A percentile compares a stretch with the other conserved stretches of the same genome.
Evolutionary conservation across 2,113 vertebrate species (phyloP).

Genomic region (Pseudopipra pipra): DNA sequence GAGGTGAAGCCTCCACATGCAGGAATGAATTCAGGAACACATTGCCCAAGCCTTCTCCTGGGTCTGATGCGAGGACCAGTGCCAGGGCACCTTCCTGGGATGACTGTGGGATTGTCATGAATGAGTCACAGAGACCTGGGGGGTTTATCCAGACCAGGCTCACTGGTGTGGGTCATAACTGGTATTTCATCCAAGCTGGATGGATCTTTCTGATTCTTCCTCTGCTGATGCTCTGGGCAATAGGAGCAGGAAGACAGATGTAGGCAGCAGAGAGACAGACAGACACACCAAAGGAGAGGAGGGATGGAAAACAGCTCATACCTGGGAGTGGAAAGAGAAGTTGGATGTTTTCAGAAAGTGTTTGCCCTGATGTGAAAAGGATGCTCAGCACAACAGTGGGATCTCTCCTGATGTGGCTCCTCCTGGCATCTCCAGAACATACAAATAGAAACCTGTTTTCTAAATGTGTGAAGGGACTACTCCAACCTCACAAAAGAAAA

Average conservation of each 20-base stretch:
- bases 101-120: neutral
- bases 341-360: neutral
- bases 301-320: neutral
- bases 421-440: neutral
- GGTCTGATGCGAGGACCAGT: neutral
- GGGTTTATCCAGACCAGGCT: neutral
- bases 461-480: neutral
- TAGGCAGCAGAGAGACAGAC: neutral
- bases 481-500: neutral
- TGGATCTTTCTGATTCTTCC: neutral
- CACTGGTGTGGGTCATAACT: neutral
- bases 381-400: neutral
- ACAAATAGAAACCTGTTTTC: neutral
- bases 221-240: neutral
- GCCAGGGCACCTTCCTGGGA: neutral
- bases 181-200: neutral
- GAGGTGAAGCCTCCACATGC: neutral
- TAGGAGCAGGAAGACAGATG: neutral
- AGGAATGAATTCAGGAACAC: neutral
- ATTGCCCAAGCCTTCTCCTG: neutral
- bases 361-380: neutral
- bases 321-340: neutral
- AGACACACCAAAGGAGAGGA: neutral
- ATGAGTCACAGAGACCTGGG: accelerated
- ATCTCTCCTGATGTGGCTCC: neutral